Conservation (phyloP, 2,113 vertebrate genomes). For the Eubucco bourcierii region DNA sequence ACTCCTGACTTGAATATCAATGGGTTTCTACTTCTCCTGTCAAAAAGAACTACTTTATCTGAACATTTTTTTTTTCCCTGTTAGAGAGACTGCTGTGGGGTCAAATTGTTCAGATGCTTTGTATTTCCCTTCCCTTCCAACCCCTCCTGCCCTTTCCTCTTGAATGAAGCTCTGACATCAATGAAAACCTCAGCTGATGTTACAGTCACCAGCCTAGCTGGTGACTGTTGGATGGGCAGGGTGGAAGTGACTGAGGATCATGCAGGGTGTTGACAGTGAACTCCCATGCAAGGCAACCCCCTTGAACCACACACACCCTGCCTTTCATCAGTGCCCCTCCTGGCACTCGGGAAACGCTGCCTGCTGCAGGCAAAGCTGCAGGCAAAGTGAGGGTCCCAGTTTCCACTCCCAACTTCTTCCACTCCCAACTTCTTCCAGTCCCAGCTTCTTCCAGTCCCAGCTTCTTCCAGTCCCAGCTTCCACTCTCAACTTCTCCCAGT, state of each 20-base stretch:
- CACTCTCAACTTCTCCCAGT: not conserved
- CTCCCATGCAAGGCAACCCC: not conserved
- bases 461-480: too few relatives aligned
- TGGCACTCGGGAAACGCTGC: fast-evolving
- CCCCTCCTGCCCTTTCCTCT: not conserved
- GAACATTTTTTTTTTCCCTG: not conserved
- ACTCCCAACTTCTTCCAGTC: not conserved
- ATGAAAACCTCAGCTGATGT: not conserved
- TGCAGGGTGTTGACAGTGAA: not conserved
- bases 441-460: not conserved
- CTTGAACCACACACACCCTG: fast-evolving
- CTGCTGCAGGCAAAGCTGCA: not conserved
- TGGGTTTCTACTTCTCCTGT: constrained; percentile 1
- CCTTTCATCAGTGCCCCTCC: fast-evolving
- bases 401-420: not conserved
- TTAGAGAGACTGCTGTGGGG: not conserved
- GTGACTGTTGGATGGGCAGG: not conserved
- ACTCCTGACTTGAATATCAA: constrained; percentile 49
- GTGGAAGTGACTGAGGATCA: not conserved
- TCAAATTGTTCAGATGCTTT: not conserved
- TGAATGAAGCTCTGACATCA: not conserved
- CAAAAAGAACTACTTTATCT: not conserved
- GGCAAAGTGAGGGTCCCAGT: too few relatives aligned
- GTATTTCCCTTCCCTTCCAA: not conserved
- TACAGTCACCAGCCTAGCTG: fast-evolving